Base-by-base conservation (phyloP, 2,888 invertebrate genomes). In the Drosophila merina region DNA sequence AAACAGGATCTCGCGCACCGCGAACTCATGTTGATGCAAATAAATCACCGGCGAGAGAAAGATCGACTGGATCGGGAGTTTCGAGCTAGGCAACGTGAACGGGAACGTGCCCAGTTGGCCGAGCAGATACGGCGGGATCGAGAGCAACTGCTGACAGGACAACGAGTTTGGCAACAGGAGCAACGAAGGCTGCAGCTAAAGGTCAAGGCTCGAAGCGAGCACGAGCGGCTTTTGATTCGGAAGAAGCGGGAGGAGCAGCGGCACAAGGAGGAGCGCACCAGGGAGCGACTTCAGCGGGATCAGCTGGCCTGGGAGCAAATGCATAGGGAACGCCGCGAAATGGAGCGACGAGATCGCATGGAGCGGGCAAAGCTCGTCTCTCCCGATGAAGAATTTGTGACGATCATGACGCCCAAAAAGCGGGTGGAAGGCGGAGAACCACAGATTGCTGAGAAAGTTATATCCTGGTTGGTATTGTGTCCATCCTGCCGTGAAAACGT, bases 221-320 rank as follows among this genome's bases (percentile, higher is more conserved):
- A 44, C 5, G 44, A 44, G 25, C 20, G 44, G 25, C 2, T 25
- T 9, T 5, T 44, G 5, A 20, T 44, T 1, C 10, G 9, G 5
- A 44, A 44, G 25, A 44, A 44, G 25, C 44, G 44, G 10, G 25
- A 10, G 44, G 44, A 44, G 44, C 20, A 10, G 25, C 20, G 44
- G 1, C 25, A 44, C 0, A 8, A 10, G 44, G 25, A 44, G 9
- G 25, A 44, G 5, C 25, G 25, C 3, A 5, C 44, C 5, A 10
- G 25, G 5, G 9, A 44, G 9, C 44, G 25, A 10, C 10, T 8
- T 25, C 44, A 44, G 5, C 44, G 20, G 25, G 44, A 44, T 5
- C 44, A 44, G 4, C 3, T 42, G 12, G 6, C n/a, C n/a, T 42
- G 42, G 42, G 25, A 44, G 25, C 25, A 25, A 10, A 44, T 44